Base-by-base conservation (phyloP, 2,113 vertebrate species). In the Rhinoptilus africanus region DNA sequence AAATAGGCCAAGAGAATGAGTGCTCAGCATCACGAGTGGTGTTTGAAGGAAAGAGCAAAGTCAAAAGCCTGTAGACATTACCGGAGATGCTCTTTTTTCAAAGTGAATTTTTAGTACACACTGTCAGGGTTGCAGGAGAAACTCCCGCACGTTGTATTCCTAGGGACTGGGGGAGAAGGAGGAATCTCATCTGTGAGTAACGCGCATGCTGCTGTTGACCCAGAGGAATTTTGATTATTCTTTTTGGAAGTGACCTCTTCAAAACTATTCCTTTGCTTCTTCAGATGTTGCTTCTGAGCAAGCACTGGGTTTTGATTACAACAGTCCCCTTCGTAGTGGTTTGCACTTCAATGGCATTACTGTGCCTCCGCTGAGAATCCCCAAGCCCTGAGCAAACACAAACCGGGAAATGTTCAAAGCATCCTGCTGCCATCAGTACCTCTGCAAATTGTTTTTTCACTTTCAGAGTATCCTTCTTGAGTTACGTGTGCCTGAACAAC, bases 41-140 rank as follows among this genome's bases (percentile, higher is more conserved):
- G 68, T 94, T 95, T 96, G 97, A 96, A 96, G 93, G 95, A 94
- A 97, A 94, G 85, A 94, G 92, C 95, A 96, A 97, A 97, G 97
- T 96, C 97, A 96, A 93, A 97, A 86, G 43, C 51, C 74, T 84
- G 85, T 86, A 92, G 91, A 90, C 76, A 72, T 90, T 66, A 81
- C 53, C 4, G 2, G 88, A 95, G 48, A 86, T 51, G 83, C 34
- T 86, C 39, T 68, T 84, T 71, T 90, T 57, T 68, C 76, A 72
- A 91, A 96, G 47, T 60, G 85, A 89, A 78, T 94, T 88, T 81
- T 91, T 93, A 75, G 81, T 77, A 41, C 30, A 56, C 5, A 9
- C 66, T 78, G 43, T 51, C 60, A 85, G 62, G 18, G 20, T 72
- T 93, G 81, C 88, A 93, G 74, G 73, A 96, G 57, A 81, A 68